Conservation (phyloP, 2,888 invertebrate species). For the Trachelus iudaicus region DNA sequence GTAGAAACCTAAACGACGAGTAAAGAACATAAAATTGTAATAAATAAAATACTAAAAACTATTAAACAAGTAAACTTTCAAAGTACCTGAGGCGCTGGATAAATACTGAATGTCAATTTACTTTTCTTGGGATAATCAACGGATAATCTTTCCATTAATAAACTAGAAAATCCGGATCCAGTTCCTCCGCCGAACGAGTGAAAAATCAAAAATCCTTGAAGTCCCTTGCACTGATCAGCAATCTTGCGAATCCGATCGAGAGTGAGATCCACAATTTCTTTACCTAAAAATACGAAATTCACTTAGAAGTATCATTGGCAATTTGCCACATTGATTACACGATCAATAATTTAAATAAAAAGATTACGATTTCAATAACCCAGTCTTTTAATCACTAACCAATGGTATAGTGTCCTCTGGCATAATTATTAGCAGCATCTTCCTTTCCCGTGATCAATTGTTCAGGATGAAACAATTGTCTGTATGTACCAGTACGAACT, state of each 20-base stretch:
- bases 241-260: slow-evolving; percentile 84
- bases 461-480: slow-evolving; percentile 89
- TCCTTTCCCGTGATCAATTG: slow-evolving; percentile 93
- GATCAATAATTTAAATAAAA: not conserved
- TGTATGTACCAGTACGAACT: slow-evolving; percentile 86
- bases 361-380: not conserved
- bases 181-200: slow-evolving; percentile 93
- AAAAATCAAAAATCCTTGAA: slow-evolving; percentile 88
- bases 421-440: slow-evolving; percentile 93
- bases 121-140: slow-evolving; percentile 95
- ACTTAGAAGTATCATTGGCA: not conserved
- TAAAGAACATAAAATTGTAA: not conserved
- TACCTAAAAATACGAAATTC: slow-evolving; percentile 67
- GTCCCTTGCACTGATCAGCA: slow-evolving; percentile 90
- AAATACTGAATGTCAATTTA: slow-evolving; percentile 92
- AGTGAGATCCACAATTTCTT: slow-evolving; percentile 88
- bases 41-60: not conserved
- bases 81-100: slow-evolving; percentile 89
- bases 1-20: slow-evolving; percentile 61
- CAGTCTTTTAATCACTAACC: slow-evolving; percentile 59
- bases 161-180: slow-evolving; percentile 91
- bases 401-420: slow-evolving; percentile 92
- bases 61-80: not conserved
- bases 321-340: not conserved
- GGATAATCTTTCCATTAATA: slow-evolving; percentile 91